Evolutionary conservation across 92 coral and sea anemone genomes (phyloP), one percentile per base, ranked within the genome.

Genomic region (Micromussa lordhowensis): DNA sequence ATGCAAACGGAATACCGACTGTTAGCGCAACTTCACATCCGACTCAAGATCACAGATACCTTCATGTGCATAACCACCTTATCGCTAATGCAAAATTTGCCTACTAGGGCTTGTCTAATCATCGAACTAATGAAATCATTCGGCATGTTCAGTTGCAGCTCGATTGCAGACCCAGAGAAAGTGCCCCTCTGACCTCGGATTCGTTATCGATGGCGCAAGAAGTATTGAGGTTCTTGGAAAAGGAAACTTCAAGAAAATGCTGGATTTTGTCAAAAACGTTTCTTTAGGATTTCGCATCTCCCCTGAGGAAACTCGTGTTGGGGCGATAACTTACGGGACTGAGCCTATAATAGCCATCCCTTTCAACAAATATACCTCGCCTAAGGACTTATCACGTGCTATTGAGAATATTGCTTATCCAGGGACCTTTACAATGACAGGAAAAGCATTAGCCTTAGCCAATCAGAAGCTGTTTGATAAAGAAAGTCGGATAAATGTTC

Each of bases 161-260:
- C 66, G 77, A 53, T 49, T 77, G 51, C 79, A 80, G 34, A 66
- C 94, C 81, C 79, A 85, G 66, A 63, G 92, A 90, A 83, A 79
- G 84, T 93, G 95, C 76, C 85, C 84, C 21, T 86, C 92, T n/a
- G 96, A 95, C 83, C 88, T 95, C 85, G 98, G 95, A 77, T 95
- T 95, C 87, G 87, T 93, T 40, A 83, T 95, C 87, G 98, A 95
- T 79, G 98, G 98, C 31, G 94, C 98, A 59, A 88, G 96, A 44
- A 95, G 96, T 70, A 75, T 95, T 26, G 98, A 95, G 87, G 96
- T 86, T 75, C 78, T 89, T 78, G 92, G 92, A 66, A 88, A 87
- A 68, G 98, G 98, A 73, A 93, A 95, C 88, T 95, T 95, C 83
- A 81, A 89, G 83, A 90, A 91, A 89, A 88, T 93, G 89, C 73